Conservation (phyloP, 2,888 invertebrate genomes). For the Allacma fusca region DNA sequence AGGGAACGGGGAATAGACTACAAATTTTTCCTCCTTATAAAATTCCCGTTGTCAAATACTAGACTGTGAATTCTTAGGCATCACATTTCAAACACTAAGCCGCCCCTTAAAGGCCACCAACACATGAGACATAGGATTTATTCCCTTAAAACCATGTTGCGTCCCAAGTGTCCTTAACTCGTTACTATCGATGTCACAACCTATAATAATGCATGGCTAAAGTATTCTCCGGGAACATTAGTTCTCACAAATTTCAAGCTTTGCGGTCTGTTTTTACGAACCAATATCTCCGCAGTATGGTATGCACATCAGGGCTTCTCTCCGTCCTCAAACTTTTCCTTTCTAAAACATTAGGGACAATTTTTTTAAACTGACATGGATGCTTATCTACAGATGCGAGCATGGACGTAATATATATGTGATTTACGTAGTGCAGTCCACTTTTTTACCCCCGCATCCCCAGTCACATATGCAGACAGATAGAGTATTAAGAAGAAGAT, state of each 20-base stretch:
- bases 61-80: conserved; percentile 35
- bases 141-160: not conserved
- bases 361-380: no score
- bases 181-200: not conserved
- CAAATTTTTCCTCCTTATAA: conserved; percentile 36
- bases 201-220: not conserved
- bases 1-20: not conserved
- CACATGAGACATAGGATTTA: conserved; percentile 33
- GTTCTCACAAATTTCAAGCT: conserved; percentile 20
- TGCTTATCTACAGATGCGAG: no score
- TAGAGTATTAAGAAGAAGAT: not conserved
- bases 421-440: no score
- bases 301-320: not conserved
- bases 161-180: not conserved
- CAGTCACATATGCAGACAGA: not conserved
- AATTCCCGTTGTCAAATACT: conserved; percentile 35
- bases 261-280: conserved; percentile 18
- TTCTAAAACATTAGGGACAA: conserved; percentile 17
- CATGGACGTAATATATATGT: no score
- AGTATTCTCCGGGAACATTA: not conserved
- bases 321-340: not conserved
- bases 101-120: conserved; percentile 32
- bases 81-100: conserved; percentile 42
- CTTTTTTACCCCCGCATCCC: not conserved
- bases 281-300: conserved; percentile 19